These are phyloP conservation scores for Therioaphis trifolii DNA, from an alignment of 2,888 invertebrate species.

Conservation along the genomic window DNA sequence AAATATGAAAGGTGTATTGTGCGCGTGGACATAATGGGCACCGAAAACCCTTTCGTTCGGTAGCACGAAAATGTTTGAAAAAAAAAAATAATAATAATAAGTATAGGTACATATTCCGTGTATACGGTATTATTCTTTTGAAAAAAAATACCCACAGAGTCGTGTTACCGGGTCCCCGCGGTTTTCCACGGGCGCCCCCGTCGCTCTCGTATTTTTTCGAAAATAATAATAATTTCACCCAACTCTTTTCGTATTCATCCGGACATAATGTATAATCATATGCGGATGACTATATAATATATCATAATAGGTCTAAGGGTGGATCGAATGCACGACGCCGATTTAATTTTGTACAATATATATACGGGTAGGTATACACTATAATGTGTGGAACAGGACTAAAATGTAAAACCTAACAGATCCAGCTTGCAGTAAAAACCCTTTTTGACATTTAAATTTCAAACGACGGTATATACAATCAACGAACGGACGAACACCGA, in stretches of 20 bases:
- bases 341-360: constrained; percentile 4
- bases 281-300: background rate
- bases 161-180: constrained; percentile 52
- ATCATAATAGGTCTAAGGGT: no score
- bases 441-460: no score
- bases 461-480: no score
- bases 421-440: no score
- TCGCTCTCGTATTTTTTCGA: constrained; percentile 33
- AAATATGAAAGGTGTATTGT: constrained; percentile 52
- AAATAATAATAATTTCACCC: constrained; percentile 43
- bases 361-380: no score
- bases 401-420: no score
- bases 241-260: constrained; percentile 18
- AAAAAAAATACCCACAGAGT: constrained; percentile 45
- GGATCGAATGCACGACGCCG: background rate
- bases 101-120: background rate
- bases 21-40: constrained; percentile 40
- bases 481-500: no score
- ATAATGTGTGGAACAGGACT: no score
- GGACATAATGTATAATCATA: constrained; percentile 4
- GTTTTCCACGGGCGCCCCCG: constrained; percentile 33
- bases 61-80: constrained; percentile 42
- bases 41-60: constrained; percentile 56
- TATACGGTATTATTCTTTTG: constrained; percentile 45
- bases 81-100: constrained; percentile 19